Conservation (phyloP, 2,888 invertebrate species). For the Synergus gifuensis region DNA sequence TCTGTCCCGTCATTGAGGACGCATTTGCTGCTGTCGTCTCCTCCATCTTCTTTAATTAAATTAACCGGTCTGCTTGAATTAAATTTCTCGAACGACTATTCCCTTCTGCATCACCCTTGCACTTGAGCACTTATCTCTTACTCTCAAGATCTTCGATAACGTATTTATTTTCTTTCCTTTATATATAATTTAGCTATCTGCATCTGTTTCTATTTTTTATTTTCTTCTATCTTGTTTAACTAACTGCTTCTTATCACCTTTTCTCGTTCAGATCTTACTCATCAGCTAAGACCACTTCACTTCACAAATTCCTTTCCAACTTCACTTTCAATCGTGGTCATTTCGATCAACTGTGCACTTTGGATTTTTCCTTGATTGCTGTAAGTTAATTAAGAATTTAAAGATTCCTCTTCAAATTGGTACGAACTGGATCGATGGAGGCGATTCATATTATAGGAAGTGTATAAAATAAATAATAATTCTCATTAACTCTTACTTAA, state of each 20-base stretch:
- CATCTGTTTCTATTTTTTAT: not conserved
- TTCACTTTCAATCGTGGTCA: not conserved
- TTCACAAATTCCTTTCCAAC: not conserved
- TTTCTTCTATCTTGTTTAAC: not conserved
- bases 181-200: not conserved
- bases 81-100: slow-evolving; percentile 18
- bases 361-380: not conserved
- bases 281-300: slow-evolving; percentile 4
- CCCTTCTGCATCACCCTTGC: slow-evolving; percentile 23
- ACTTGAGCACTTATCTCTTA: slow-evolving; percentile 25
- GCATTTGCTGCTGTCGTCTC: slow-evolving; percentile 45
- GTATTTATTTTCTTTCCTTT: not conserved
- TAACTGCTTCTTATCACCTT: not conserved
- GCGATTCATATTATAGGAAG: not conserved
- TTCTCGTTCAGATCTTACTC: not conserved
- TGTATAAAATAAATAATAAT: not conserved
- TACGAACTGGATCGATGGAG: not conserved
- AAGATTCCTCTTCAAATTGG: not conserved
- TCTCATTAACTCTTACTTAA: not conserved
- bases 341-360: not conserved
- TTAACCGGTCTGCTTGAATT: slow-evolving; percentile 5
- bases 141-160: not conserved
- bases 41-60: slow-evolving; percentile 54
- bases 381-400: not conserved
- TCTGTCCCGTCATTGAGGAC: slow-evolving; percentile 24